Evolutionary conservation across 2,888 invertebrate genomes (phyloP), one percentile per base, ranked within the genome.

Genomic region (Agrochola litura): DNA sequence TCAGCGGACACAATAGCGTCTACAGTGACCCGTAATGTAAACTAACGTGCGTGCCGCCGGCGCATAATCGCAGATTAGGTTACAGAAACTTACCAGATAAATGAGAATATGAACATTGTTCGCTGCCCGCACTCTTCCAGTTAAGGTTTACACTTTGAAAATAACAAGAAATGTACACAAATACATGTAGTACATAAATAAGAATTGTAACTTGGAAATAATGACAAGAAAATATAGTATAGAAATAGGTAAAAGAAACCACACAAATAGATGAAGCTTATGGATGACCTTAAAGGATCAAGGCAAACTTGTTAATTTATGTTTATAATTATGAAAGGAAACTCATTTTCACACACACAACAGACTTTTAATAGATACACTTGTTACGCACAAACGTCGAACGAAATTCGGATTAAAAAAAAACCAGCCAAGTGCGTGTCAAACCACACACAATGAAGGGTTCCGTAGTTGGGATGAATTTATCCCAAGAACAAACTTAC

Each of bases 61-160:
- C 90, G 90, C 91, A 91, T 89, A 89, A 90, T 89, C 87, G 69
- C 86, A 90, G 92, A 90, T 94, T 91, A 89, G 77, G 89, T 94
- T 94, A 92, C 94, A 92, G 92, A 92, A 92, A 91, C 92, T 88
- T 80, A 88, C 88, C 90, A 90, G 89, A 90, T 91, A 90, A 87
- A 89, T 89, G 88, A 86, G 90, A 91, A 92, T 91, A 88, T 82
- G 81, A 89, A 88, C 90, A 89, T 90, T 91, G 89, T 90, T 90
- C 82, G 73, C 76, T 79, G 66, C 79, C 73, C 77, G n/a, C 73
- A 68, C n/a, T 41, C 86, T 84, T 76, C 71, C 68, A 79, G 75
- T 75, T 66, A 75, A 46, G n/a, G 67, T 76, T 85, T 80, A 77
- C 75, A 79, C 73, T 84, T 79, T 68, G 72, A 54, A 70, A 67